Percentiles rank a stretch among this genome's conserved stretches.
Conservation (phyloP, 1,140 invertebrate species). For the Leptinotarsa texana region DNA sequence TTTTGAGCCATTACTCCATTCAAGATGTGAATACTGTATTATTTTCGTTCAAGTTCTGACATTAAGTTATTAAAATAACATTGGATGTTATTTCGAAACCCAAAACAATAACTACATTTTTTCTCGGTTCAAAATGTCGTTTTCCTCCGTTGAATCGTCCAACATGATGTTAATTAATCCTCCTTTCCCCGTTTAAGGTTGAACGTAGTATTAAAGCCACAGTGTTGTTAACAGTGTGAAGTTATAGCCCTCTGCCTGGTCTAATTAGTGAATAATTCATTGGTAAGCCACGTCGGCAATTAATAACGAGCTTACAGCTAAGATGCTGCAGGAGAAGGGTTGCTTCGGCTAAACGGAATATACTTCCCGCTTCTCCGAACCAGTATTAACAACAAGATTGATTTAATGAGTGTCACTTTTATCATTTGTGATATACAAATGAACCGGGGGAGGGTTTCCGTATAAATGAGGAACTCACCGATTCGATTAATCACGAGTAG, state of each 20-base stretch:
- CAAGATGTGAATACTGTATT: background rate
- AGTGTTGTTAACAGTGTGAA: constrained; percentile 47
- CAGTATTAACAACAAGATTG: constrained; percentile 7
- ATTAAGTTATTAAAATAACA: too few relatives aligned
- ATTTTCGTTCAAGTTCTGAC: background rate
- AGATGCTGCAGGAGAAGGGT: constrained; percentile 43
- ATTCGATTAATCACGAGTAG: too few relatives aligned
- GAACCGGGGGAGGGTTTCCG: background rate
- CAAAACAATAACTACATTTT: too few relatives aligned
- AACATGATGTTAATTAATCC: background rate
- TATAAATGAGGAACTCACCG: too few relatives aligned
- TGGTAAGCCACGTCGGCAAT: constrained; percentile 55
- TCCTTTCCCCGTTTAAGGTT: background rate
- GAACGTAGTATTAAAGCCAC: constrained; percentile 12
- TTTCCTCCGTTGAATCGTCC: too few relatives aligned
- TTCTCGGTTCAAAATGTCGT: too few relatives aligned
- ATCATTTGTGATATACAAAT: background rate
- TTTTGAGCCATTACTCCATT: too few relatives aligned
- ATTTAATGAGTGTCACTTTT: constrained; percentile 14
- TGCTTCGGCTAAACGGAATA: constrained; percentile 36
- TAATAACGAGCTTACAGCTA: constrained; percentile 50
- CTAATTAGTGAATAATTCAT: constrained; percentile 57
- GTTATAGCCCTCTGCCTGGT: constrained; percentile 54
- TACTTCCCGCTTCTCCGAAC: background rate
- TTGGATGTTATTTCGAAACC: too few relatives aligned